Evolutionary conservation across 2,888 invertebrate genomes (phyloP).

Genomic region (Ligdia adustata): DNA sequence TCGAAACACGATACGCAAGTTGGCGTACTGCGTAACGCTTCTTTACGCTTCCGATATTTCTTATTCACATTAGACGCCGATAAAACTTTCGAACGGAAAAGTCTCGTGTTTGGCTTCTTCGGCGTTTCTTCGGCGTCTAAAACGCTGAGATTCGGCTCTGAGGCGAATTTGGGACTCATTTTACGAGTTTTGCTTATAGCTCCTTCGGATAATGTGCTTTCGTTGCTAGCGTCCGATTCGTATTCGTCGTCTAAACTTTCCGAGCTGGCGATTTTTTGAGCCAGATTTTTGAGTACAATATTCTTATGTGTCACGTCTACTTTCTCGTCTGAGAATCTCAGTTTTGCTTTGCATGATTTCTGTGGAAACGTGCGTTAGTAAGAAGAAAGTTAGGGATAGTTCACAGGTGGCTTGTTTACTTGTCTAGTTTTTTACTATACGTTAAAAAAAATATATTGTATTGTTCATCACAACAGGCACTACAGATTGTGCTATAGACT

Average conservation of each 20-base stretch:
- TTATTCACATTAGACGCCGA: slow-evolving; percentile 63
- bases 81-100: slow-evolving; percentile 72
- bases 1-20: slow-evolving; percentile 76
- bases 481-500: too few relatives aligned
- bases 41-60: slow-evolving; percentile 69
- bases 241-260: slow-evolving; percentile 70
- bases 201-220: slow-evolving; percentile 75
- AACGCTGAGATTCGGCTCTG: slow-evolving; percentile 75
- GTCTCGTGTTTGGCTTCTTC: slow-evolving; percentile 67
- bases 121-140: slow-evolving; percentile 72
- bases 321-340: slow-evolving; percentile 67
- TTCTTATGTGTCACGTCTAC: slow-evolving; percentile 73
- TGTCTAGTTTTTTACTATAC: not conserved
- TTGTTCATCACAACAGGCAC: too few relatives aligned
- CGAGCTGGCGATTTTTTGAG: slow-evolving; percentile 70
- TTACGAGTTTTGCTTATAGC: slow-evolving; percentile 64
- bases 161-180: slow-evolving; percentile 76
- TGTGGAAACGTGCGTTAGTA: slow-evolving; percentile 60
- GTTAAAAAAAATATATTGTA: too few relatives aligned
- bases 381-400: slow-evolving; percentile 55
- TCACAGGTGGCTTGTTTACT: slow-evolving; percentile 37
- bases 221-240: slow-evolving; percentile 73
- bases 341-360: slow-evolving; percentile 69
- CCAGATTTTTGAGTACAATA: slow-evolving; percentile 74
- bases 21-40: slow-evolving; percentile 61